Evolutionary conservation across 37 sponge, comb jelly and placozoan species (phyloP), one percentile per base, ranked within the genome.

Genomic region (Lycopodina hypogea): DNA sequence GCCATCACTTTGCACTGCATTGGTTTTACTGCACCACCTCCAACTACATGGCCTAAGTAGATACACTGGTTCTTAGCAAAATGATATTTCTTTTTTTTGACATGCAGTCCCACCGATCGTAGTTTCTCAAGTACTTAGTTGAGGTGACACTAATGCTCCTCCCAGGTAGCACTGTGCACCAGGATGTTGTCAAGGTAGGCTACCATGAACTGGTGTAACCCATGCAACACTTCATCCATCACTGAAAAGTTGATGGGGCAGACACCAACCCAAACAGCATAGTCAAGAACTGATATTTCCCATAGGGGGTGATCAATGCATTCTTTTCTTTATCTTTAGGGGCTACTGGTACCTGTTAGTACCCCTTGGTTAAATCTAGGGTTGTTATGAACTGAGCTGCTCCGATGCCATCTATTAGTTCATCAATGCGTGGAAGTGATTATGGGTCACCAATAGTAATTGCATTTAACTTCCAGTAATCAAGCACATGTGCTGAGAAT

Each of bases 231-330:
- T 92, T 75, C 84, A 92, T 88, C 84, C 88, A 41, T 28, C 79
- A 30, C 52, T 92, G 92, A 66, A 92, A 92, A 18, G 84, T 92
- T 36, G 89, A 77, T 37, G 90, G 92, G 18, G 89, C 92, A 30
- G 83, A 77, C 3, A 65, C 42, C 12, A 89, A 51, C 14, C 93
- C 92, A 88, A 87, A 92, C 15, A 90, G 93, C 93, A 92, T 88
- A 30, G 63, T 76, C 19, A 19, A 57, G 39, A 92, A 89, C 42
- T 89, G 9, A 90, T 92, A n/a, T n/a, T n/a, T n/a, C n/a, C n/a
- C n/a, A n/a, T n/a, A n/a, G n/a, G n/a, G n/a, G n/a, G n/a, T n/a
- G 0, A 42, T 60, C 38, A 92, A 92, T 28, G 93, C 90, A 22
- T 86, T 89, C 77, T 82, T 82, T 23, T 72, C 64, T 2, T 63